Evolutionary conservation across 2,797 vertebrate species (phyloP).

Genomic region (Tolypeutes matacus): DNA sequence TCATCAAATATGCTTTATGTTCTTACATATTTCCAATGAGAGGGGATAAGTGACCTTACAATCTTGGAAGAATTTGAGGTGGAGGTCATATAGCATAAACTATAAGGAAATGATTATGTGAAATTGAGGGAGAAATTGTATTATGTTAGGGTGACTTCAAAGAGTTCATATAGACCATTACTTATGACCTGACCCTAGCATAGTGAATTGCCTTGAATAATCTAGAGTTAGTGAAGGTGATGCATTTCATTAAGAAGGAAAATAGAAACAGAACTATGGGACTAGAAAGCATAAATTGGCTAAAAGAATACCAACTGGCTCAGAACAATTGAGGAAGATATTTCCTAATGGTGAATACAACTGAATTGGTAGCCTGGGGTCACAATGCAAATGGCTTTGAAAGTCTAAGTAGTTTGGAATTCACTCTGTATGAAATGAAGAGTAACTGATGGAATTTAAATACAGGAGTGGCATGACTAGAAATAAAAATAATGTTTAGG

Average conservation of each 20-base stretch:
- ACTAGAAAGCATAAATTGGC: background rate
- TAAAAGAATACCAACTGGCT: background rate
- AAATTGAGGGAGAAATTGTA: background rate
- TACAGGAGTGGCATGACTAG: background rate
- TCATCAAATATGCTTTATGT: background rate
- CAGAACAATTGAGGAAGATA: background rate
- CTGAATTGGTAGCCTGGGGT: background rate
- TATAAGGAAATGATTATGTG: background rate
- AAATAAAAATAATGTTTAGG: background rate
- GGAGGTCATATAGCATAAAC: background rate
- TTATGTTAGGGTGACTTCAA: background rate
- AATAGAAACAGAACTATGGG: background rate
- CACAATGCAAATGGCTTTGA: background rate
- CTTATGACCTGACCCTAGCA: background rate
- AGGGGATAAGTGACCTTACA: background rate
- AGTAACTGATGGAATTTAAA: slow-evolving; percentile 14
- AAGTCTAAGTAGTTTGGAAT: background rate
- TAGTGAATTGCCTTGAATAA: background rate
- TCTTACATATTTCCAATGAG: background rate
- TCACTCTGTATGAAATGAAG: background rate
- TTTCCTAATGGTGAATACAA: background rate
- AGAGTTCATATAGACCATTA: background rate
- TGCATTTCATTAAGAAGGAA: background rate
- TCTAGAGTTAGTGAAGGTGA: background rate
- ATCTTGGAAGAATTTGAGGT: background rate